Conservation (phyloP, 23 tunicate genomes). For the Trididemnum clinides region DNA sequence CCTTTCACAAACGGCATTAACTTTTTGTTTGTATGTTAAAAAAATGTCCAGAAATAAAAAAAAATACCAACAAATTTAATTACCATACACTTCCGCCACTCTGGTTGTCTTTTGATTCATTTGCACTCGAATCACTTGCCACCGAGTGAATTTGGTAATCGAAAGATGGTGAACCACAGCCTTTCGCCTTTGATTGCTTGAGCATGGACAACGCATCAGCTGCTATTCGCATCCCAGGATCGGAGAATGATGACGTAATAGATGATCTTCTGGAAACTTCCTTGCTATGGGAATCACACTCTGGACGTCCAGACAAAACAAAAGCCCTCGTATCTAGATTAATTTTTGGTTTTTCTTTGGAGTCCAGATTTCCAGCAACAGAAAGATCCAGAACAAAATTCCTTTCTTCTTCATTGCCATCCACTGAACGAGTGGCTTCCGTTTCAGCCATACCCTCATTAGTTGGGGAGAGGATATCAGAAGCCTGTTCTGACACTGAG, state of each 20-base stretch:
- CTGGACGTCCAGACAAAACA: neutral
- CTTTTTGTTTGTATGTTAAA: too few relatives aligned
- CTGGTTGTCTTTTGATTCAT: neutral
- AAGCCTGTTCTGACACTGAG: neutral
- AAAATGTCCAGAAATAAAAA: too few relatives aligned
- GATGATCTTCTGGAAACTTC: conserved; percentile 2
- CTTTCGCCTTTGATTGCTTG: conserved; percentile 3
- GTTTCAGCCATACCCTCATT: neutral
- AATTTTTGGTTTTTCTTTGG: neutral
- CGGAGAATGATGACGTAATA: conserved; percentile 2
- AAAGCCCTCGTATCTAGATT: neutral
- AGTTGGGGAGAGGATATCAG: neutral
- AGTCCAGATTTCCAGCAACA: neutral
- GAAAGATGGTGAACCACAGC: neutral
- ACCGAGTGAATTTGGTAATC: neutral
- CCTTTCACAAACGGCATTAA: too few relatives aligned
- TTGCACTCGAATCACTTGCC: neutral
- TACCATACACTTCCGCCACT: neutral
- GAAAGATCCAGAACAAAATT: conserved; percentile 46
- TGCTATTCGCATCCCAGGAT: conserved; percentile 30
- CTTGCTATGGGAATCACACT: neutral
- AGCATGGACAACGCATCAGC: conserved; percentile 22
- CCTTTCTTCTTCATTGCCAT: neutral
- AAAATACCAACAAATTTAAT: too few relatives aligned
- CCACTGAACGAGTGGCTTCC: neutral